Percentiles rank a stretch among this genome's conserved stretches.
These are phyloP conservation scores for Hydrochoerus hydrochaeris DNA, from an alignment of 2,113 vertebrate genomes.

Conservation along the genomic window DNA sequence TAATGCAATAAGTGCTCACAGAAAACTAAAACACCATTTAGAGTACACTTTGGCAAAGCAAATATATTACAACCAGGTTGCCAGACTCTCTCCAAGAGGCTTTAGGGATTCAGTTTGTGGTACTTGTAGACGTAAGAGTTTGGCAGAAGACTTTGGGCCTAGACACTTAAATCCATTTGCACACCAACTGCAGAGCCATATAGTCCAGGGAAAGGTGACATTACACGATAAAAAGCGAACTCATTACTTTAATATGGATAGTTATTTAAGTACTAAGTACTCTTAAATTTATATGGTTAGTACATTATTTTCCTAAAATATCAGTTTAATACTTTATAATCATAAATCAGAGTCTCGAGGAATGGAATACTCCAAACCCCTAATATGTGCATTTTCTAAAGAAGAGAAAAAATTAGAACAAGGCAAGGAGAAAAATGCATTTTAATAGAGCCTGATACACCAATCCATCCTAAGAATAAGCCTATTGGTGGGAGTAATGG, in stretches of 20 bases:
- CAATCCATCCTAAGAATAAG: not conserved
- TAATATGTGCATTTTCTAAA: not conserved
- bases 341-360: not conserved
- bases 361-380: not conserved
- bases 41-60: not conserved
- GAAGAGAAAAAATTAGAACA: not conserved
- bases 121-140: not conserved
- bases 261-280: constrained; percentile 6
- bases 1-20: not conserved
- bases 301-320: not conserved
- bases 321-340: not conserved
- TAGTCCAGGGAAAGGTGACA: not conserved
- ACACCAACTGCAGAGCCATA: not conserved
- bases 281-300: not conserved
- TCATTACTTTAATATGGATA: not conserved
- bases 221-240: not conserved
- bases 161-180: constrained; percentile 2
- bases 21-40: not conserved
- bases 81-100: not conserved
- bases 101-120: not conserved
- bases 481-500: not conserved
- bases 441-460: not conserved
- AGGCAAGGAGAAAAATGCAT: not conserved
- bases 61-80: not conserved
- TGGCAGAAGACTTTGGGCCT: not conserved